Conservation (phyloP, 2,888 invertebrate genomes). For the Caenorhabditis drosophilae region DNA sequence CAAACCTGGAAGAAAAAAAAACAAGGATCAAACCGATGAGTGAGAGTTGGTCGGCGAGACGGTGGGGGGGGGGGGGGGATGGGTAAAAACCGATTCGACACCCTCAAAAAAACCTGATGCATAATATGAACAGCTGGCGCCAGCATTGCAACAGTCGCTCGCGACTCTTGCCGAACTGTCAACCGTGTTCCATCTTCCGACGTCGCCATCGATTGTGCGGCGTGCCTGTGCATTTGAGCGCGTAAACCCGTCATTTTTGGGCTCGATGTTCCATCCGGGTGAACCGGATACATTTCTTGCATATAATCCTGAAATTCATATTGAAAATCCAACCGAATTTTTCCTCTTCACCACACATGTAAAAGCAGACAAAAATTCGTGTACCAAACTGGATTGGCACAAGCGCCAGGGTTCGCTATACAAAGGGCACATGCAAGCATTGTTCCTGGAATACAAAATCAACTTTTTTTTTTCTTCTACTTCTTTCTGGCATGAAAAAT, state of each 20-base stretch:
- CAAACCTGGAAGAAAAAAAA: slow-evolving; percentile 57
- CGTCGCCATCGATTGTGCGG: slow-evolving; percentile 46
- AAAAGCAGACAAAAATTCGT: slow-evolving; percentile 64
- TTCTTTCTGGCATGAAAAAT: neutral
- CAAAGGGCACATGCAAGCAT: slow-evolving; percentile 68
- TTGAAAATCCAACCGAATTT: neutral
- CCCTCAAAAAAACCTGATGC: slow-evolving; percentile 54
- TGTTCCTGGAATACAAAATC: slow-evolving; percentile 53
- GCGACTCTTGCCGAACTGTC: slow-evolving; percentile 56
- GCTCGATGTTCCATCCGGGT: slow-evolving; percentile 55
- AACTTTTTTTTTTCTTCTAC: neutral
- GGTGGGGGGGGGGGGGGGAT: too few species aligned
- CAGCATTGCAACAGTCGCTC: slow-evolving; percentile 67
- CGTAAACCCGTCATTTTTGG: slow-evolving; percentile 62
- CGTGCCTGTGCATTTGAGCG: slow-evolving; percentile 47
- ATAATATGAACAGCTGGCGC: slow-evolving; percentile 68
- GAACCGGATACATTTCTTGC: slow-evolving; percentile 66
- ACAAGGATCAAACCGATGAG: too few species aligned
- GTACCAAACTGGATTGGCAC: slow-evolving; percentile 67
- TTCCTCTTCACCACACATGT: slow-evolving; percentile 51
- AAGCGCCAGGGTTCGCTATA: slow-evolving; percentile 68
- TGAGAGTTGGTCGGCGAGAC: too few species aligned
- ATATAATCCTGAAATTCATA: slow-evolving; percentile 39
- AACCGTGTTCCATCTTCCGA: slow-evolving; percentile 46
- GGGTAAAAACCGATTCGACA: neutral